Conservation (phyloP, 2,888 invertebrate genomes). For the Deladenus siricidicola region DNA sequence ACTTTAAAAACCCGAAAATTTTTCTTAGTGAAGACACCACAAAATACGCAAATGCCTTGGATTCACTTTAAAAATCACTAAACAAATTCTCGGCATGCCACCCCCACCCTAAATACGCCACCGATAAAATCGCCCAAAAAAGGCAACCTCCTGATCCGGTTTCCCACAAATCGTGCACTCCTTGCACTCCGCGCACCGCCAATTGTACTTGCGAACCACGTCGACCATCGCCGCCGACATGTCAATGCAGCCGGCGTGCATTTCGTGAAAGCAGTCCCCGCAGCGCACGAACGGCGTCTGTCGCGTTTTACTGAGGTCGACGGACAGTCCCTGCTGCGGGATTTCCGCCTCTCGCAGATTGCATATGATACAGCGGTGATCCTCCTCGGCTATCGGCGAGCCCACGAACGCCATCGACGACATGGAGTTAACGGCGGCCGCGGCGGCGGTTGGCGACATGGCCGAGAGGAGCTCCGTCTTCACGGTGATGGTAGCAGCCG, state of each 20-base stretch:
- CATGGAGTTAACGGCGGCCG: too few relatives aligned
- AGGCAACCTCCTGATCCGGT: conserved; percentile 68
- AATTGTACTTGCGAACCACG: conserved; percentile 71
- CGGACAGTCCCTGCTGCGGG: background rate
- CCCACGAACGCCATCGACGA: too few relatives aligned
- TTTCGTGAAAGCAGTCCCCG: conserved; percentile 9
- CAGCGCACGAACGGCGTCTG: conserved; percentile 12
- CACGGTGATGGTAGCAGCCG: background rate
- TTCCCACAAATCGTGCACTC: conserved; percentile 75
- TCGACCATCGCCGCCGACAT: conserved; percentile 73
- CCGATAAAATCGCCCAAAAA: background rate
- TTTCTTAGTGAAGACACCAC: too few relatives aligned
- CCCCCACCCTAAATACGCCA: background rate
- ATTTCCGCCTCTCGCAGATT: background rate
- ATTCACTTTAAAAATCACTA: background rate
- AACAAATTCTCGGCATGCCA: background rate
- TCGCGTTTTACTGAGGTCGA: background rate
- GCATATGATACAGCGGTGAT: background rate
- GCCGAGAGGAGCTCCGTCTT: too few relatives aligned
- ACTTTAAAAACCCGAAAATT: too few relatives aligned
- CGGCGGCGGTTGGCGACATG: too few relatives aligned
- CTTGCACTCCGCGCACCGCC: conserved; percentile 91
- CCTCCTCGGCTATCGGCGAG: too few relatives aligned
- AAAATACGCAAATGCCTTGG: too few relatives aligned
- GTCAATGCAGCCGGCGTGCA: conserved; percentile 64